A percentile compares a stretch with the other conserved stretches of the same genome.
phyloP scores from a whole-genome alignment of 2,888 invertebrate genomes.

The Drosophila anomalata region DNA sequence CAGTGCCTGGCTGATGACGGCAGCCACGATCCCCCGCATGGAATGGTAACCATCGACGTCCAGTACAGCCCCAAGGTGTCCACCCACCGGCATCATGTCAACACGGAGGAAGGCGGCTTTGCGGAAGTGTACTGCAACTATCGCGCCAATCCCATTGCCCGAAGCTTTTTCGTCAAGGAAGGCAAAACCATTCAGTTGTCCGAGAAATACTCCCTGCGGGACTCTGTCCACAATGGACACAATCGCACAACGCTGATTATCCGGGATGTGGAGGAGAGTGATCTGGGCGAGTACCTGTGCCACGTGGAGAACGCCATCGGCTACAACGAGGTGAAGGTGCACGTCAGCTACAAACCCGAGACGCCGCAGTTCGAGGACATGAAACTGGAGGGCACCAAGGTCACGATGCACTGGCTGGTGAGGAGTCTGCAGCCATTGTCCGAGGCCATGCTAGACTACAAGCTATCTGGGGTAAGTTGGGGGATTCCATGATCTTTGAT shows the following conservation, averaged over 20 bases:
- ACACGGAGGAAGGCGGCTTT: conserved; percentile 67
- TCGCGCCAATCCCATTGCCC: conserved; percentile 78
- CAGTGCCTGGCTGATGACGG: conserved; percentile 82
- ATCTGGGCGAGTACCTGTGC: conserved; percentile 91
- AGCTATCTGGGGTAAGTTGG: conserved; percentile 77
- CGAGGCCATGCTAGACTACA: conserved; percentile 82
- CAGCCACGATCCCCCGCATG: conserved; percentile 74
- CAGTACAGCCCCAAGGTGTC: conserved; percentile 80
- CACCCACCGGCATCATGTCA: conserved; percentile 81
- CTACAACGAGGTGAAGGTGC: conserved; percentile 68
- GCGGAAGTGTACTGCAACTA: conserved; percentile 82
- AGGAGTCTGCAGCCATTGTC: conserved; percentile 81
- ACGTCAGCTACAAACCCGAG: conserved; percentile 80
- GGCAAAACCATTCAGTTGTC: conserved; percentile 68
- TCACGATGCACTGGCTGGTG: conserved; percentile 81
- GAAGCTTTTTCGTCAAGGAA: conserved; percentile 75
- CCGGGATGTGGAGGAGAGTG: conserved; percentile 86
- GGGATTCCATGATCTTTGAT: not conserved
- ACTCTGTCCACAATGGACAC: conserved; percentile 79
- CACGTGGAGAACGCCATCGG: conserved; percentile 84
- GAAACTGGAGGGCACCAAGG: conserved; percentile 70
- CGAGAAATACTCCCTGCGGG: conserved; percentile 84
- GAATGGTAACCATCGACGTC: conserved; percentile 79
- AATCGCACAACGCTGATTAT: conserved; percentile 87
- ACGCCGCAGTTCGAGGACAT: conserved; percentile 80